Evolutionary conservation across 2,113 vertebrate species (phyloP).

Genomic region (Xenopus tropicalis): UCB_Xtro_10.0 CM004444.2:157348501-157349000

Average conservation of each 20-base stretch:
- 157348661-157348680: conserved; percentile 56
- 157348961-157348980: no score
- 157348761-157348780: conserved; percentile 47
- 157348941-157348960: no score
- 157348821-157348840: conserved; percentile 24
- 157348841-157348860: conserved; percentile 22
- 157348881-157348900: conserved; percentile 21
- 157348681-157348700: conserved; percentile 48
- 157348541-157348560: no score
- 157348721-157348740: conserved; percentile 53
- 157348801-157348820: conserved; percentile 30
- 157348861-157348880: conserved; percentile 12
- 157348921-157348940: background rate
- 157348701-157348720: conserved; percentile 49
- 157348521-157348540: no score
- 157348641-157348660: conserved; percentile 40
- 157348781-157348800: conserved; percentile 44
- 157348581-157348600: no score
- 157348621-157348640: background rate
- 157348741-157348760: conserved; percentile 54
- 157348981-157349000: no score
- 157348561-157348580: no score
- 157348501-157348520: no score
- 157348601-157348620: background rate
- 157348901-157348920: conserved; percentile 5